These are phyloP conservation scores for Lamellibrachia columna DNA, from an alignment of 2,888 invertebrate species.

Conservation along the genomic window DNA sequence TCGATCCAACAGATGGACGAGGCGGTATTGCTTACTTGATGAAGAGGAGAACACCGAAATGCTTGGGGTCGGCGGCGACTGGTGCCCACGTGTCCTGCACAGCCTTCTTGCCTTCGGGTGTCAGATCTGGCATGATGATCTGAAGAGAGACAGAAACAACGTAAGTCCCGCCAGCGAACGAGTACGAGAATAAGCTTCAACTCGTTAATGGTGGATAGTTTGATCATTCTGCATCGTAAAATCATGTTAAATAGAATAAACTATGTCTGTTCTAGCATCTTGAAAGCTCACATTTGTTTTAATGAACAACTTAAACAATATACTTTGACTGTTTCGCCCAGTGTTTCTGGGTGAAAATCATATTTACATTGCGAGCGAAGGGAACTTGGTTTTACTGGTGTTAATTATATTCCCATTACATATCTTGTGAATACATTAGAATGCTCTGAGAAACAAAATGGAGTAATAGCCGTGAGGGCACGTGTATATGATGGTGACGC, in stretches of 20 bases:
- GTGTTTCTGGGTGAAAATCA: neutral
- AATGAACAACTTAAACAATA: neutral
- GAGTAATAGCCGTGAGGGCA: too few relatives aligned
- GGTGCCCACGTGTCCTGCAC: conserved; percentile 42
- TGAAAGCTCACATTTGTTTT: neutral
- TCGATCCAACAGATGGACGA: neutral
- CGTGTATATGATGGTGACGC: too few relatives aligned
- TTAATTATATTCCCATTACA: neutral
- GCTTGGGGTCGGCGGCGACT: conserved; percentile 36
- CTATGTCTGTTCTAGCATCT: neutral
- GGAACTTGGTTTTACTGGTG: neutral
- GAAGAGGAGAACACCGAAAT: conserved; percentile 34
- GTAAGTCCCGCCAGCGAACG: neutral
- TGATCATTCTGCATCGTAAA: neutral
- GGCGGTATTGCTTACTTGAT: conserved; percentile 37
- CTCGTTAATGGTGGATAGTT: neutral
- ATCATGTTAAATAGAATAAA: neutral
- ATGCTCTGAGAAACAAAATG: too few relatives aligned
- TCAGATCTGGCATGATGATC: conserved; percentile 38
- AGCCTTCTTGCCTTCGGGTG: conserved; percentile 39
- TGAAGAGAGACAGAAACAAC: neutral
- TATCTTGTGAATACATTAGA: too few relatives aligned
- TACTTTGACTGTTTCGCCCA: neutral
- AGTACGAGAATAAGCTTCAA: neutral
- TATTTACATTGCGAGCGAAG: neutral